Base-by-base conservation (phyloP, 2,888 invertebrate genomes). In the Ditylenchus weischeri region DNA sequence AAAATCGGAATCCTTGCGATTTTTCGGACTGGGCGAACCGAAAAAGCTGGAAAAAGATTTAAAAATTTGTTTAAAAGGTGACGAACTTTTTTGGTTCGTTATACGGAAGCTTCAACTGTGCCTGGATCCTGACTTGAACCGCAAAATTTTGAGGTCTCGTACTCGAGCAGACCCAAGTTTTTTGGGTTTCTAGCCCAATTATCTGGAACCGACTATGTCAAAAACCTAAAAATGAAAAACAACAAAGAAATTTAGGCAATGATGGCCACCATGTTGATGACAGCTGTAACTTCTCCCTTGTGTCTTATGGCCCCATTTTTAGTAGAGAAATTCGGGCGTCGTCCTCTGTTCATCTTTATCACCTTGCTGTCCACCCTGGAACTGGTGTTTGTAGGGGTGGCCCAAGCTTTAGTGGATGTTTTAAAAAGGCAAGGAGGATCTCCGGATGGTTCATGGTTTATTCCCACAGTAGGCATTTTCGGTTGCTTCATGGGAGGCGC, bases 341-440 rank as follows among this genome's bases (percentile, higher is more conserved):
- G 78, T 1, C 79, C 80, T 0, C 68, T 80, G 8, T 78, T 79
- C 66, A 72, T 79, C 2, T 51, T 65, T 0, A 68, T 78, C 23
- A 70, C 76, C 0, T 62, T 72, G 57, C 70, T 79, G 0, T 79
- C 78, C 57, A 65, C 73, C 8, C 54, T 76, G 18, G 80, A 80
- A 70, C 76, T 79, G 76, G 49, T 74, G 2, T 70, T 73, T 10
- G 64, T 80, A 18, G 70, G 72, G 0, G 57, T 71, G 15, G 75
- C 78, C 15, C 72, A 78, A 54, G 64, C 66, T 29, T 64, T 77
- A n/a, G 72, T 74, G 47, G 76, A 77, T 62, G 29, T 66, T 29
- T 64, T 69, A n/a, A 61, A 49, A 47, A 64, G 8, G 0, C 50
- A 50, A 10, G 35, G 29, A 19, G n/a, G 13, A 13, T 18, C 18